Conservation (phyloP, 1,140 invertebrate species). For the Caenorhabditis remanei region DNA sequence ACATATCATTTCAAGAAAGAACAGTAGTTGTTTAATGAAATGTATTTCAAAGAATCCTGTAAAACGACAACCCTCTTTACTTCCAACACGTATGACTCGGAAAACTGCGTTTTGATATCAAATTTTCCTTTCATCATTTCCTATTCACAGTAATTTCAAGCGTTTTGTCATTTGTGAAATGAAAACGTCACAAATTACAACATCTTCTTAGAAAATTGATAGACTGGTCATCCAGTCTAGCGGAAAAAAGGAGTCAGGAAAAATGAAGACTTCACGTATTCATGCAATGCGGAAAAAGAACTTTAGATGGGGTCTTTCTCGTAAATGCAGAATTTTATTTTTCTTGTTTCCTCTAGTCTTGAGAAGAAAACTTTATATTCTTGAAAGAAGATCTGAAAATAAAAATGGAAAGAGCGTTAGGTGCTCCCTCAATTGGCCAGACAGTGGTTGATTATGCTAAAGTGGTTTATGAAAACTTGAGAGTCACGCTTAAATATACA, state of each 20-base stretch:
- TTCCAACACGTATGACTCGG: background rate
- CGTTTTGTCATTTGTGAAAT: constrained; percentile 9
- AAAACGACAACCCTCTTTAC: too few relatives aligned
- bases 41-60: too few relatives aligned
- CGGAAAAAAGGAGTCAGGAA: background rate
- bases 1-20: background rate
- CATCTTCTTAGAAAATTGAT: background rate
- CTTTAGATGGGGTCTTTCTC: background rate
- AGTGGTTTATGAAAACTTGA: too few relatives aligned
- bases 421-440: too few relatives aligned
- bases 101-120: background rate
- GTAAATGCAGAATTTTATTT: background rate
- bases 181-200: background rate
- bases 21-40: too few relatives aligned
- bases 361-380: background rate
- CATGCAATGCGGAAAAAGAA: background rate
- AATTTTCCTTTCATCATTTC: constrained; percentile 6
- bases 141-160: background rate
- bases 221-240: constrained; percentile 2
- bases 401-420: too few relatives aligned
- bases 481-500: too few relatives aligned
- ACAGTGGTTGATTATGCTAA: too few relatives aligned
- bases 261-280: background rate
- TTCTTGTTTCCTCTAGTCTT: background rate
- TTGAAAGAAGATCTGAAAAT: background rate